Evolutionary conservation across 2,888 invertebrate genomes (phyloP).

Genomic region (Gastracanthus pulcherrimus): DNA sequence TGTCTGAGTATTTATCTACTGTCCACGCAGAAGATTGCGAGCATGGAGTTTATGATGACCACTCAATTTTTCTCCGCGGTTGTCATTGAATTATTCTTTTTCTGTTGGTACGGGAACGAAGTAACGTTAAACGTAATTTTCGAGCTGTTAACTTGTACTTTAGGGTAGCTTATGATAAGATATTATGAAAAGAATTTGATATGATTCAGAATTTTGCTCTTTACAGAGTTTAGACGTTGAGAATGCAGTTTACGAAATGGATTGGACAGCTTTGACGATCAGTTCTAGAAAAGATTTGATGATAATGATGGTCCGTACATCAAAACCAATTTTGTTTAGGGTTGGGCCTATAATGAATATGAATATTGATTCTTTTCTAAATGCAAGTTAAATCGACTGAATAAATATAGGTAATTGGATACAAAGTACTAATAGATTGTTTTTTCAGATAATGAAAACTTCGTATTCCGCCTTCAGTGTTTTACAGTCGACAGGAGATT

Average conservation of each 20-base stretch:
- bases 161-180: too few relatives aligned
- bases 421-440: not conserved
- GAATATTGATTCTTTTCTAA: conserved; percentile 54
- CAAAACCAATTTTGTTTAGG: conserved; percentile 47
- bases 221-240: conserved; percentile 50
- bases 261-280: conserved; percentile 26
- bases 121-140: conserved; percentile 51
- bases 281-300: conserved; percentile 38
- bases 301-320: conserved; percentile 41
- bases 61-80: conserved; percentile 55
- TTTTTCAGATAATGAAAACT: conserved; percentile 54
- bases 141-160: not conserved
- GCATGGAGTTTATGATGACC: conserved; percentile 55
- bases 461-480: conserved; percentile 54
- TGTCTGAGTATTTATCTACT: conserved; percentile 53
- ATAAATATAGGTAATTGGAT: not conserved
- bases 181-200: not conserved
- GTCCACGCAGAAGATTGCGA: conserved; percentile 42
- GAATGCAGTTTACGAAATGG: conserved; percentile 43
- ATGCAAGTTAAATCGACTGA: not conserved
- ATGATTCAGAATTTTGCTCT: not conserved
- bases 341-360: conserved; percentile 53
- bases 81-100: conserved; percentile 55
- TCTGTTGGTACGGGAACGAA: conserved; percentile 58
- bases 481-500: conserved; percentile 44